These are phyloP conservation scores for Fulmarus glacialis DNA, from an alignment of 2,113 vertebrate species.

Conservation along the genomic window DNA sequence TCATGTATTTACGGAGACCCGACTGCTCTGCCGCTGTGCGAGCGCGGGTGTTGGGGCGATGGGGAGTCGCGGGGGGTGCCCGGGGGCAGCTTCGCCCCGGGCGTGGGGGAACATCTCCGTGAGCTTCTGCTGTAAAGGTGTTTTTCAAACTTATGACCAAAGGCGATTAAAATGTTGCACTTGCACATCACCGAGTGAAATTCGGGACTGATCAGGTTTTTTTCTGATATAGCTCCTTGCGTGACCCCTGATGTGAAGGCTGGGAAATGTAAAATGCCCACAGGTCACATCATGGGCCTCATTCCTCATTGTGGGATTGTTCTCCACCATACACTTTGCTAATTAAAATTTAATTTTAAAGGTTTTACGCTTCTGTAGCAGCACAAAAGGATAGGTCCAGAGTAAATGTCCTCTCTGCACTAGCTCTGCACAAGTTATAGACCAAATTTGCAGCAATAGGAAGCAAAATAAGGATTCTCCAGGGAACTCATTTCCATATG, in stretches of 20 bases:
- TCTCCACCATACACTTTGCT: not conserved
- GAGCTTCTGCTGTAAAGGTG: no score
- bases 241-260: no score
- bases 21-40: not conserved
- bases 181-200: not conserved
- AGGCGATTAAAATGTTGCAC: rapidly evolving
- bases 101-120: not conserved
- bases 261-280: not conserved
- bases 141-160: rapidly evolving
- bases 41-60: not conserved
- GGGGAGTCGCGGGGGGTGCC: not conserved
- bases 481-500: not conserved
- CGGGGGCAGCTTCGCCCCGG: not conserved
- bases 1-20: not conserved
- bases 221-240: not conserved
- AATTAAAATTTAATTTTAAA: not conserved
- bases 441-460: not conserved
- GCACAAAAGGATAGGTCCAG: not conserved
- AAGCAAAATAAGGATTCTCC: not conserved
- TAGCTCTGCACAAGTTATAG: not conserved
- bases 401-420: not conserved
- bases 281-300: not conserved
- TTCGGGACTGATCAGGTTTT: not conserved
- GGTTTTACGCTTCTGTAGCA: not conserved
- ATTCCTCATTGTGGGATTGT: not conserved